Base-by-base conservation (phyloP, 2,797 vertebrate genomes). In the Lepilemur ruficaudatus region DNA sequence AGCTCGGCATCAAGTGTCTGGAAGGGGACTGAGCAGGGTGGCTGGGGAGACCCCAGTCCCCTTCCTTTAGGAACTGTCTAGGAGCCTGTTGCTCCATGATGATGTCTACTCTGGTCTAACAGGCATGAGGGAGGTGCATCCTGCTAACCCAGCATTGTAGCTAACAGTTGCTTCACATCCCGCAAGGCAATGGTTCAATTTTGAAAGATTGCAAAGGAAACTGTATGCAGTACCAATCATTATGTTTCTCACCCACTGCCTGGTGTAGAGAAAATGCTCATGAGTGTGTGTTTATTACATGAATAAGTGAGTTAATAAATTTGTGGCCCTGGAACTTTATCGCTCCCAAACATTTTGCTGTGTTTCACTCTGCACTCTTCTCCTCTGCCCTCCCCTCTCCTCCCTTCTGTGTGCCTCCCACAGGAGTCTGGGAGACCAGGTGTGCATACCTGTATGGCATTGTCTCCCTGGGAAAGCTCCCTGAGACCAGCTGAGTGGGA, bases 381-480 rank as follows among this genome's bases (percentile, higher is more conserved):
- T 48, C 11, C 25, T 63, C 32, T 11, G 18, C 23, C 48, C 9
- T 22, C 17, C 52, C 13, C 0, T 22, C 4, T 5, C 14, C 12
- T 25, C 11, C 7, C 12, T 32, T 23, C 52, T 17, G 2, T n/a
- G 15, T n/a, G 4, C n/a, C 18, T 14, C 35, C n/a, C 23, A 0
- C 4, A 20, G 35, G 13, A 9, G 0, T 17, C 41, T 78, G 2
- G n/a, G 38, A 48, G 57, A 75, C 52, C 65, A 63, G 38, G n/a
- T 3, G 4, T 20, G n/a, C 13, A 2, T 35, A 5, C 30, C 17
- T 3, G 4, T 9, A 32, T 41, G 15, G 52, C n/a, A 25, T 32
- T 8, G 0, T 70, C 57, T 28, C 25, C 1, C 23, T 32, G 48
- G 59, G 32, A 48, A 5, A 11, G 10, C 8, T 15, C 1, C 50